These are phyloP conservation scores for Glaucomys volans DNA, from an alignment of 2,113 vertebrate species.

Conservation along the genomic window DNA sequence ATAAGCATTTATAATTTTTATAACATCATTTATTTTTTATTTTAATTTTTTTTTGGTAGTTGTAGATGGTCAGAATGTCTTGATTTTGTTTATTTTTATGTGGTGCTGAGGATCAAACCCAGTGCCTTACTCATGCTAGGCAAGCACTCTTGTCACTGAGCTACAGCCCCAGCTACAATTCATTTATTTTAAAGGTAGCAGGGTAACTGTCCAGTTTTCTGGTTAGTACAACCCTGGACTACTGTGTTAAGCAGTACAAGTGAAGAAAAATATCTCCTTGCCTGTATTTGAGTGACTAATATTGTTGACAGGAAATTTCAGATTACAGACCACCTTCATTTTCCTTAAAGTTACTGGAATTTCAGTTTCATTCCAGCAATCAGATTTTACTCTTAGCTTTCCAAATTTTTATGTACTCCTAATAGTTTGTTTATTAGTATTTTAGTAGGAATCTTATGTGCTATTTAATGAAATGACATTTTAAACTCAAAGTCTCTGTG, in stretches of 20 bases:
- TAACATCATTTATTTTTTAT: neutral
- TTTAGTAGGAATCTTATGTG: neutral
- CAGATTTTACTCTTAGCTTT: neutral
- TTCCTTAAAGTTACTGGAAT: neutral
- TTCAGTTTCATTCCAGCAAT: neutral
- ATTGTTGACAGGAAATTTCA: neutral
- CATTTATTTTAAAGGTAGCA: neutral
- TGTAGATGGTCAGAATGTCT: too few relatives aligned
- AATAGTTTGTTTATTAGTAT: constrained; percentile 14
- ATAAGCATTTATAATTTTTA: neutral
- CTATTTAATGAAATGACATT: constrained; percentile 19
- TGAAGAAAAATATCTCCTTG: neutral
- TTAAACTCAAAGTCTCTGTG: constrained; percentile 27
- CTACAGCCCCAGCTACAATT: neutral
- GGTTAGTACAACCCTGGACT: neutral
- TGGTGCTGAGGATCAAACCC: too few relatives aligned
- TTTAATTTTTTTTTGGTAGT: too few relatives aligned
- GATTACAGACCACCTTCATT: neutral
- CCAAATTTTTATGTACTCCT: neutral
- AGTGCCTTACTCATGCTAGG: too few relatives aligned
- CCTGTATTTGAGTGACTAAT: neutral
- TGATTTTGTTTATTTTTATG: too few relatives aligned
- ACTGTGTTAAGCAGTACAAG: neutral
- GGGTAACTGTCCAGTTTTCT: neutral
- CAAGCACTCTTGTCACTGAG: too few relatives aligned